Percentiles rank a stretch among this genome's conserved stretches.
These are phyloP conservation scores for Acropora yongei DNA, from an alignment of 64 coral and sea anemone species.

Conservation along the genomic window DNA sequence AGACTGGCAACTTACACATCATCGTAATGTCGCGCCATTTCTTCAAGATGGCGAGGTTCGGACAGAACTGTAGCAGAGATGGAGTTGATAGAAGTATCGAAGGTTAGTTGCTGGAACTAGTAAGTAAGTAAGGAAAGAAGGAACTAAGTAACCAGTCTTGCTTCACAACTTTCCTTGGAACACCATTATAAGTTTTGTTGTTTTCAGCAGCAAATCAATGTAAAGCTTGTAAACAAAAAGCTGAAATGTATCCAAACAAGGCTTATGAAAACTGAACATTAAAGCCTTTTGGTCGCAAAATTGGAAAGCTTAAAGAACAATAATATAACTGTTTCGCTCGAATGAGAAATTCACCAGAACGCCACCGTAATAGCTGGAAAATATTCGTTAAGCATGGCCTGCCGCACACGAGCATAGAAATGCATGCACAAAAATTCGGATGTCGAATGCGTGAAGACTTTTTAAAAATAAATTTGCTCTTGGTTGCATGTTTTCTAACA, in stretches of 20 bases:
- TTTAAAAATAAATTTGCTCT: constrained; percentile 26
- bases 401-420: constrained; percentile 10
- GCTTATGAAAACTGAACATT: constrained; percentile 17
- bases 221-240: constrained; percentile 29
- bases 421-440: constrained; percentile 2
- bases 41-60: constrained; percentile 17
- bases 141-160: neutral
- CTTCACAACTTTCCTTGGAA: neutral
- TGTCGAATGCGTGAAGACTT: constrained; percentile 3
- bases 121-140: neutral
- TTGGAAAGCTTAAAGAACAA: constrained; percentile 3
- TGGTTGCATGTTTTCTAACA: constrained; percentile 16
- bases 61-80: neutral
- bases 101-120: constrained; percentile 30
- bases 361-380: constrained; percentile 1
- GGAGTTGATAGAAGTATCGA: constrained; percentile 6
- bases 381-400: constrained; percentile 26
- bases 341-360: constrained; percentile 20
- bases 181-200: constrained; percentile 21
- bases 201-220: constrained; percentile 14
- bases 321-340: neutral
- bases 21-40: constrained; percentile 1
- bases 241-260: constrained; percentile 23
- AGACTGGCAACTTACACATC: constrained; percentile 18
- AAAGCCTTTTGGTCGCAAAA: constrained; percentile 2